phyloP scores from a whole-genome alignment of 2,797 vertebrate genomes.

The Tragopan temminckii region DNA sequence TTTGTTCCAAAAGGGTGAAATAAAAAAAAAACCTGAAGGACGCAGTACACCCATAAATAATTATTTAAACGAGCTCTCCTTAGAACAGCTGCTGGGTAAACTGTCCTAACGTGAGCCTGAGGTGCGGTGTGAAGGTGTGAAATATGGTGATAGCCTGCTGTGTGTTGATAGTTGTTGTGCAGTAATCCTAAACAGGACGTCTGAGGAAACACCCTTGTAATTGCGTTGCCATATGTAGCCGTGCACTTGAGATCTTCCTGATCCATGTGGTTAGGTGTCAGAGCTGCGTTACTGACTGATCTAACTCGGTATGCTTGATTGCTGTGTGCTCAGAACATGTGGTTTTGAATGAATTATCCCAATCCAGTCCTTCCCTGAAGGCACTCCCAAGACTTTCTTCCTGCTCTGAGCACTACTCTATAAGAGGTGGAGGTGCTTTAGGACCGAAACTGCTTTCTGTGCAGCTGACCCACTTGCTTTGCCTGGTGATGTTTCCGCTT shows the following conservation, averaged over 20 bases:
- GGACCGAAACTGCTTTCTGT: background rate
- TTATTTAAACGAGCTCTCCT: background rate
- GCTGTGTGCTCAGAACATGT: background rate
- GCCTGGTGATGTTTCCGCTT: background rate
- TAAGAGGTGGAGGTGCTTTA: background rate
- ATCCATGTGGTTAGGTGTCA: background rate
- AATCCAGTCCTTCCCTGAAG: background rate
- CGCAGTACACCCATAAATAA: background rate
- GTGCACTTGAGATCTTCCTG: background rate
- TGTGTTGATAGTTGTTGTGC: background rate
- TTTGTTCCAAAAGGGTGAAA: conserved; percentile 3
- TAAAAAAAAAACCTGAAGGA: background rate
- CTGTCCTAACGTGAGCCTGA: background rate
- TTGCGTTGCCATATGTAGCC: background rate
- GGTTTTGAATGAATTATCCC: background rate
- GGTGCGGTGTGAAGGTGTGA: background rate
- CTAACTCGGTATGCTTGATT: background rate
- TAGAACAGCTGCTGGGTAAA: background rate
- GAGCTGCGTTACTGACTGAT: background rate
- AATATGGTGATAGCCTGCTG: background rate
- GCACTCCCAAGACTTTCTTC: background rate
- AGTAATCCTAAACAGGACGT: background rate
- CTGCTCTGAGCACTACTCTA: background rate
- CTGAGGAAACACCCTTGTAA: background rate
- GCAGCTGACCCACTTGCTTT: background rate